Percentiles rank a stretch among this genome's conserved stretches.
These are phyloP conservation scores for Prunella strophiata DNA, from an alignment of 2,797 vertebrate species.

Conservation along the genomic window DNA sequence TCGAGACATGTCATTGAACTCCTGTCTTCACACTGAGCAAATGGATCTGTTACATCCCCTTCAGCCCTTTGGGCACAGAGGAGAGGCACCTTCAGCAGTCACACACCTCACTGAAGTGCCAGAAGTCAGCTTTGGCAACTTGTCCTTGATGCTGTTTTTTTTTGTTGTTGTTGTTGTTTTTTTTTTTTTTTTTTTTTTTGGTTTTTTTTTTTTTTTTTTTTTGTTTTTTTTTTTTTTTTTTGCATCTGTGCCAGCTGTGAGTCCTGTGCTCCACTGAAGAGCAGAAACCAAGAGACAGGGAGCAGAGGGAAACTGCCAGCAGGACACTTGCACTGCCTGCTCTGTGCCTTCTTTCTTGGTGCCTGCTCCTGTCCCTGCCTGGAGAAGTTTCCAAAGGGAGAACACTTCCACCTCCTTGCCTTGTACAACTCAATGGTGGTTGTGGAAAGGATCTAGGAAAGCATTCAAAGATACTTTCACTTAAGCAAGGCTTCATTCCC, in stretches of 20 bases:
- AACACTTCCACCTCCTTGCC: not conserved
- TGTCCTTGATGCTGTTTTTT: not conserved
- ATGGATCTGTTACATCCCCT: not conserved
- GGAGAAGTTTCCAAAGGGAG: not conserved
- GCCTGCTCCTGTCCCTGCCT: not conserved
- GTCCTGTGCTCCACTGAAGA: not conserved
- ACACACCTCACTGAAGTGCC: not conserved
- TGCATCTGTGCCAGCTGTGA: not conserved
- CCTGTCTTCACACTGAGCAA: not conserved
- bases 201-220: too few species aligned
- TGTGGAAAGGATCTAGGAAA: not conserved
- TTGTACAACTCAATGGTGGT: not conserved
- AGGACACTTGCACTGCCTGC: not conserved
- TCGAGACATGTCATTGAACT: not conserved
- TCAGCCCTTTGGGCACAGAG: not conserved
- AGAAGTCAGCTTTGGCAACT: not conserved
- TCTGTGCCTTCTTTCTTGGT: not conserved
- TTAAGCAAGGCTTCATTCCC: not conserved
- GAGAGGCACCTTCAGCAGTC: rapidly evolving
- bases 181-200: too few species aligned
- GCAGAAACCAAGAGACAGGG: not conserved
- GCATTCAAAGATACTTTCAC: not conserved
- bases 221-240: not conserved
- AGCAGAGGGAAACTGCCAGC: not conserved
- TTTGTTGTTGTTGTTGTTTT: too few species aligned